phyloP scores from a whole-genome alignment of 2,797 vertebrate species.

The Myotis findleyi region DNA sequence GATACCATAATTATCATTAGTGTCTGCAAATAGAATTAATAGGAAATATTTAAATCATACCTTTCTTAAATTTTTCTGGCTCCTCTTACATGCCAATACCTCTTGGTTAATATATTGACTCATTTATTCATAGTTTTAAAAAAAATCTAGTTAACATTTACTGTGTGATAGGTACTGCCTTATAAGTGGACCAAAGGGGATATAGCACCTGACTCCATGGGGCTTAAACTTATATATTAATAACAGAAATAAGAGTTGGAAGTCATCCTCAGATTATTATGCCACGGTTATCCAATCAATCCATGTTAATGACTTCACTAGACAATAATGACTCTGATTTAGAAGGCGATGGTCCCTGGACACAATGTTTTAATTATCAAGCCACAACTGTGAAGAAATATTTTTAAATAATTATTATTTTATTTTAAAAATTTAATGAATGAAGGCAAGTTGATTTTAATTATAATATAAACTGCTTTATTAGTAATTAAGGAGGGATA shows the following conservation, averaged over 20 bases:
- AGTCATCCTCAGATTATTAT: slow-evolving; percentile 36
- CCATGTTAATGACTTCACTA: slow-evolving; percentile 63
- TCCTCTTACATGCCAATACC: neutral
- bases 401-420: slow-evolving; percentile 12
- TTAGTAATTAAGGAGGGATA: slow-evolving; percentile 57
- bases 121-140: neutral
- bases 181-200: neutral
- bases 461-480: slow-evolving; percentile 44
- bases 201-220: neutral
- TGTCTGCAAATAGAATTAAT: neutral
- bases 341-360: slow-evolving; percentile 53
- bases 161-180: neutral
- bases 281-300: slow-evolving; percentile 61
- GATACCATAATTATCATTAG: neutral
- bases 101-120: slow-evolving; percentile 6
- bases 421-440: slow-evolving; percentile 6
- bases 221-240: slow-evolving; percentile 2
- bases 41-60: neutral
- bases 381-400: slow-evolving; percentile 55
- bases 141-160: slow-evolving; percentile 15
- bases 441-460: slow-evolving; percentile 61
- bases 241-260: slow-evolving; percentile 41
- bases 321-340: slow-evolving; percentile 65
- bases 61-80: neutral
- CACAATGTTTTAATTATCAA: slow-evolving; percentile 73